Conservation (phyloP, 2,797 vertebrate species). For the Hydrolagus colliei region DNA sequence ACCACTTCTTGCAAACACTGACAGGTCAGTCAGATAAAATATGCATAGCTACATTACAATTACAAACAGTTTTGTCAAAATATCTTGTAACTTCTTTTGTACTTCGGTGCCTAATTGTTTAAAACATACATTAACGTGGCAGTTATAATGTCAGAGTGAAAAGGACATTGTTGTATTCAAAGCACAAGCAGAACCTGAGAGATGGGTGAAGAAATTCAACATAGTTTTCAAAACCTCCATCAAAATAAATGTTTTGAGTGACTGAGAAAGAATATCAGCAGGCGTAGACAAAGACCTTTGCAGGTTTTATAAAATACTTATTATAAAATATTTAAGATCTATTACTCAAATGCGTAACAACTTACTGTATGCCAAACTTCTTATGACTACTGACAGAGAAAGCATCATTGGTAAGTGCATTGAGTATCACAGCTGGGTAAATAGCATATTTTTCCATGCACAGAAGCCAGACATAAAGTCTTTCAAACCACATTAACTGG, state of each 20-base stretch:
- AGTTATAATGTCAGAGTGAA: too few relatives aligned
- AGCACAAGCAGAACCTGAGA: neutral
- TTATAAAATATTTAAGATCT: neutral
- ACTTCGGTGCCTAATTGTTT: too few relatives aligned
- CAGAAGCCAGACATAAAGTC: slow-evolving; percentile 87
- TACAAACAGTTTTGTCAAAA: too few relatives aligned
- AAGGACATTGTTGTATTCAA: too few relatives aligned
- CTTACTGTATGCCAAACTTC: slow-evolving; percentile 90
- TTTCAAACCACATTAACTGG: slow-evolving; percentile 96
- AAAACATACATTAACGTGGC: too few relatives aligned
- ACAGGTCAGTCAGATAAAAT: too few relatives aligned
- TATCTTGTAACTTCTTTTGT: too few relatives aligned
- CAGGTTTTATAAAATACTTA: neutral
- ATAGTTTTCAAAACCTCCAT: neutral
- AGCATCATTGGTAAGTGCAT: slow-evolving; percentile 85
- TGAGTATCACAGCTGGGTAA: slow-evolving; percentile 88
- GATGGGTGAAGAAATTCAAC: neutral
- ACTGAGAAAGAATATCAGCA: neutral
- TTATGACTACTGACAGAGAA: slow-evolving; percentile 86
- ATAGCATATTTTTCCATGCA: slow-evolving; percentile 93
- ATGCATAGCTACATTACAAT: too few relatives aligned
- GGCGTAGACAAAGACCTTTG: neutral
- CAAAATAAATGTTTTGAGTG: neutral
- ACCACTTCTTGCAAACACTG: too few relatives aligned
- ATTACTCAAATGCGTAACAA: slow-evolving; percentile 37